Percentiles rank a stretch among this genome's conserved stretches.
Conservation (phyloP, 2,113 vertebrate species). For the Lamprotornis superbus region DNA sequence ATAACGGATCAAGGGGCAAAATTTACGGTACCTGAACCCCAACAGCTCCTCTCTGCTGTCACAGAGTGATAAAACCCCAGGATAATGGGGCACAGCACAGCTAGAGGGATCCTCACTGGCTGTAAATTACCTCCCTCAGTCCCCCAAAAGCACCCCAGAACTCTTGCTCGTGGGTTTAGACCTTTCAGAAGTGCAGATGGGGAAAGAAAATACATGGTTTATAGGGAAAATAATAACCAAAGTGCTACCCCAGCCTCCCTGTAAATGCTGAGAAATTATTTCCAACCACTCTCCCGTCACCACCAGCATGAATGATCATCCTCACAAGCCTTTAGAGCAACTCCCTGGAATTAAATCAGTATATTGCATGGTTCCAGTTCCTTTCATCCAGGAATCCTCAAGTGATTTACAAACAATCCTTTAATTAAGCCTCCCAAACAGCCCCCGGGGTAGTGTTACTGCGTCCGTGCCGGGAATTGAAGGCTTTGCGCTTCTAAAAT, state of each 20-base stretch:
- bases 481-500: background rate
- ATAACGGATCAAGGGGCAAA: background rate
- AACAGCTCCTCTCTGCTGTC: background rate
- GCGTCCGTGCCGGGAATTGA: background rate
- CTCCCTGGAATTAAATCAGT: background rate
- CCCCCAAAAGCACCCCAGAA: background rate
- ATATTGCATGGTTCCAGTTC: background rate
- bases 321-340: background rate
- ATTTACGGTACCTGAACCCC: background rate
- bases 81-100: rapidly evolving
- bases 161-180: rapidly evolving
- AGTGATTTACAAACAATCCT: background rate
- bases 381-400: constrained; percentile 3
- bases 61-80: rapidly evolving
- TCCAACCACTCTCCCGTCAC: background rate
- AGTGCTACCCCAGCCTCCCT: background rate
- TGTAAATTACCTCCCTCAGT: background rate
- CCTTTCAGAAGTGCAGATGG: background rate
- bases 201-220: background rate
- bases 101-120: background rate
- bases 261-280: background rate
- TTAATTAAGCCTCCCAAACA: constrained; percentile 34
- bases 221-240: background rate
- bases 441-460: background rate
- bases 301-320: background rate